A percentile compares a stretch with the other conserved stretches of the same genome.
Conservation (phyloP, 2,113 vertebrate genomes). For the Myxocyprinus asiaticus region DNA sequence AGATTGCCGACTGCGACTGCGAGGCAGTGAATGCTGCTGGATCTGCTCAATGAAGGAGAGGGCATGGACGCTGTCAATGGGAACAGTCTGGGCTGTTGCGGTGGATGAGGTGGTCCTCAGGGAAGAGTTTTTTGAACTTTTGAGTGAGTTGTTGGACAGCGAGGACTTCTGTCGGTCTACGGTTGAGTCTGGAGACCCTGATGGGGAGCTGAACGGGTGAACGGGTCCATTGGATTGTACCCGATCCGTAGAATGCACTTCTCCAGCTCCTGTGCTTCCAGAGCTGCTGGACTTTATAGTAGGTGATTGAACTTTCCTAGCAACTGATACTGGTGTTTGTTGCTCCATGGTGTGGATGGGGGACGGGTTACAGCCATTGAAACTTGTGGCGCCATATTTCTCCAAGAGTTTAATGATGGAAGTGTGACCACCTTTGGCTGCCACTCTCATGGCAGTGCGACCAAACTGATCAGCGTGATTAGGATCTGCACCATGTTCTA, state of each 20-base stretch:
- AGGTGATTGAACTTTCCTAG: slow-evolving; percentile 88
- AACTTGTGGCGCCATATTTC: slow-evolving; percentile 88
- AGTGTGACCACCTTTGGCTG: slow-evolving; percentile 92
- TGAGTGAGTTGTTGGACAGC: slow-evolving; percentile 92
- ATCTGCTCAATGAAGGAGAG: slow-evolving; percentile 94
- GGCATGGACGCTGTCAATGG: slow-evolving; percentile 92
- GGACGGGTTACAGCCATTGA: slow-evolving; percentile 92
- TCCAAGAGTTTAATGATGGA: slow-evolving; percentile 93
- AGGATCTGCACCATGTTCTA: slow-evolving; percentile 93
- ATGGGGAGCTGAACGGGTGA: slow-evolving; percentile 95
- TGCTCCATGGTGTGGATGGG: slow-evolving; percentile 96
- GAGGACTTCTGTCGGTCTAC: slow-evolving; percentile 95
- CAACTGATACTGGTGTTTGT: slow-evolving; percentile 79
- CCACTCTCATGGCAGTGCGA: slow-evolving; percentile 96
- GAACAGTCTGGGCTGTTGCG: slow-evolving; percentile 93
- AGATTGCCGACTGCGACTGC: slow-evolving; percentile 93
- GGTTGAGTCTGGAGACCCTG: slow-evolving; percentile 94
- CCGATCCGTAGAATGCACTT: slow-evolving; percentile 82
- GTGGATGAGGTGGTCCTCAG: slow-evolving; percentile 93
- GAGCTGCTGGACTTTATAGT: slow-evolving; percentile 96
- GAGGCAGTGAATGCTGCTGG: slow-evolving; percentile 94
- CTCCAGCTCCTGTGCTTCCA: slow-evolving; percentile 89
- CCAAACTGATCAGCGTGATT: slow-evolving; percentile 97
- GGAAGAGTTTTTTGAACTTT: slow-evolving; percentile 96
- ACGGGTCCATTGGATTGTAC: slow-evolving; percentile 86